These are phyloP conservation scores for Terrapene triunguis DNA, from an alignment of 2,113 vertebrate genomes.

Conservation along the genomic window DNA sequence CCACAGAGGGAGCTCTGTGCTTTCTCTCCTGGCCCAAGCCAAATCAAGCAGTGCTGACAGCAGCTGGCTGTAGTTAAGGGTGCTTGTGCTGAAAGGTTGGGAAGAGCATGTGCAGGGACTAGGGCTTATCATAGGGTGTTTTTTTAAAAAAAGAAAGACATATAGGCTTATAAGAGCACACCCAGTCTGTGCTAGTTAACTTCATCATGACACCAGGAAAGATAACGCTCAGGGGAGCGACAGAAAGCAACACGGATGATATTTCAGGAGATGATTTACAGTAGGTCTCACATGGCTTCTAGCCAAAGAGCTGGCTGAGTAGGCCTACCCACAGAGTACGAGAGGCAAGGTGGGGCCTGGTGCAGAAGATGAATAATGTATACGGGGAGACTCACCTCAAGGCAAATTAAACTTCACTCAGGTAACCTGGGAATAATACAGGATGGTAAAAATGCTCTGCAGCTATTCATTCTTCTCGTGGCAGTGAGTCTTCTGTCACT, in stretches of 20 bases:
- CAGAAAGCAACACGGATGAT: too few relatives aligned
- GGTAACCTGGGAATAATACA: not conserved
- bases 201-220: not conserved
- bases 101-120: not conserved
- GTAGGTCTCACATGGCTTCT: not conserved
- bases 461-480: not conserved
- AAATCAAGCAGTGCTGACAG: not conserved
- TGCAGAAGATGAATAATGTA: not conserved
- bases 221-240: not conserved
- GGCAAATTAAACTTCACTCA: not conserved
- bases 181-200: too few relatives aligned
- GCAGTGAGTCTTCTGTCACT: not conserved
- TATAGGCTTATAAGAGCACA: not conserved
- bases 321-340: rapidly evolving
- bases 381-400: not conserved
- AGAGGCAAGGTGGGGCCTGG: not conserved
- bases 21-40: not conserved
- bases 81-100: not conserved
- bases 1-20: not conserved
- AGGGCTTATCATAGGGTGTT: not conserved
- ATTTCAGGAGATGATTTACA: too few relatives aligned
- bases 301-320: not conserved
- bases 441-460: not conserved
- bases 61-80: not conserved
- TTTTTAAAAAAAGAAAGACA: rapidly evolving